Evolutionary conservation across 2,797 vertebrate species (phyloP), one percentile per base, ranked within the genome.

Genomic region (Gobionotothen gibberifrons): DNA sequence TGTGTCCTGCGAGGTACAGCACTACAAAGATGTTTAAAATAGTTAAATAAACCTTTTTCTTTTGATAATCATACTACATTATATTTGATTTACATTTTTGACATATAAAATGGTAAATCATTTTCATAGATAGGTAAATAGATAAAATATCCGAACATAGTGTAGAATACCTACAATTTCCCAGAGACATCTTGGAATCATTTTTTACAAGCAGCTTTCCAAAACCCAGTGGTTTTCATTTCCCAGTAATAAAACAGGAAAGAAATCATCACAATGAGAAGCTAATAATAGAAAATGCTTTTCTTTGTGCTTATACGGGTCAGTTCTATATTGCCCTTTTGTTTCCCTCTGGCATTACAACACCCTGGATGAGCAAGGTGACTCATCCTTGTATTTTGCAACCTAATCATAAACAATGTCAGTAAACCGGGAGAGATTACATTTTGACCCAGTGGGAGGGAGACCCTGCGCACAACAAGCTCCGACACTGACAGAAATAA

Each of bases 401-500:
- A 36, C 32, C 32, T 36, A 36, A 36, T 36, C 32, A 2, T n/a
- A 49, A 36, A 10, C 13, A 17, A 69, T 51, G 47, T 62, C 47
- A 49, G 14, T 69, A 9, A 3, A 40, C 13, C 29, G 9, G 58
- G 46, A 17, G 5, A 42, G 17, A 40, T 68, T 17, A 13, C 7
- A 17, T 55, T 46, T 3, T 67, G 21, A 52, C 21, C 43, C 22
- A 12, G 51, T n/a, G 39, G 39, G 4, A 47, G 43, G 4, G 36
- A 53, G 32, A 46, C 15, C 12, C 29, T 68, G 2, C 53, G 36
- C n/a, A 70, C 61, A 56, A 48, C 42, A 57, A 48, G 16, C 40
- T 55, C 39, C 4, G 3, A 55, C 8, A 15, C 1, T 0, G 39
- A 48, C 16, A 43, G 43, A 71, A 69, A 68, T 52, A 59, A 72